phyloP scores from a whole-genome alignment of 2,113 vertebrate genomes.

The Xyliphius kryptos region DNA sequence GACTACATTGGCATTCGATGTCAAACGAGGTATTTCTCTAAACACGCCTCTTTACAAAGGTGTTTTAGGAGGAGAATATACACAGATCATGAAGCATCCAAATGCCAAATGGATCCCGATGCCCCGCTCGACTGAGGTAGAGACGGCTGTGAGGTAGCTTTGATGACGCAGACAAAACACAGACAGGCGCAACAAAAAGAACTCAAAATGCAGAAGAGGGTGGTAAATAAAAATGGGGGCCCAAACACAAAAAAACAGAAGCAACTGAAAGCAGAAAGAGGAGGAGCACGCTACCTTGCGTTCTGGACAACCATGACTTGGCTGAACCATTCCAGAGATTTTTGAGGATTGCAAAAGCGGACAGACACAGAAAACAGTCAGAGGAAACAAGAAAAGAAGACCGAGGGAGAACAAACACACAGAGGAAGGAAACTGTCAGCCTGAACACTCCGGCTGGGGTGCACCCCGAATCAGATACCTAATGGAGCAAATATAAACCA shows the following conservation, averaged over 20 bases:
- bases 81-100: neutral
- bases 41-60: neutral
- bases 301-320: constrained; percentile 99
- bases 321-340: constrained; percentile 79
- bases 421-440: constrained; percentile 46
- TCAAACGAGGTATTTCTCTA: neutral
- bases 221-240: constrained; percentile 14
- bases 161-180: constrained; percentile 28
- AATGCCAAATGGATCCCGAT: neutral
- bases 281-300: constrained; percentile 81
- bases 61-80: neutral
- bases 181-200: neutral
- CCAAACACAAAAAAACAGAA: constrained; percentile 42
- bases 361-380: constrained; percentile 63
- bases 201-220: constrained; percentile 19
- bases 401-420: constrained; percentile 58
- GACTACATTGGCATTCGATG: neutral
- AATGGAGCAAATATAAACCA: neutral
- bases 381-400: constrained; percentile 66
- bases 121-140: constrained; percentile 27
- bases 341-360: constrained; percentile 64
- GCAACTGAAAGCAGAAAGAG: constrained; percentile 55
- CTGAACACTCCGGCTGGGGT: constrained; percentile 7
- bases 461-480: constrained; percentile 4
- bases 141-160: constrained; percentile 35